Evolutionary conservation across 2,113 vertebrate genomes (phyloP).

Genomic region (Steatornis caripensis): DNA sequence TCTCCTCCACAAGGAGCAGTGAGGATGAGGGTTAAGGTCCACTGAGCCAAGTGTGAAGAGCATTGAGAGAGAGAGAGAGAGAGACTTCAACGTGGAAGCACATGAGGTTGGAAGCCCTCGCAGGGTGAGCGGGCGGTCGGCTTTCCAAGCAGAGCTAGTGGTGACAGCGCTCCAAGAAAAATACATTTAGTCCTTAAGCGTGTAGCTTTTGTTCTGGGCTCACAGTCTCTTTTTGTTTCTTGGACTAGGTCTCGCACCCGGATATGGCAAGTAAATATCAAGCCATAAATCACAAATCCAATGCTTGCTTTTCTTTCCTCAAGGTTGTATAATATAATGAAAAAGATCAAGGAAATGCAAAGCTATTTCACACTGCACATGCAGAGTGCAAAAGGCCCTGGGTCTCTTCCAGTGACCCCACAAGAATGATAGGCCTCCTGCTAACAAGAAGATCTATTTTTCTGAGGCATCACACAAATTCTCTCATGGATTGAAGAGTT

Average conservation of each 20-base stretch:
- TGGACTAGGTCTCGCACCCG: conserved; percentile 51
- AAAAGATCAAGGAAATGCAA: conserved; percentile 47
- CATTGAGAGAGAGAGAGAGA: neutral
- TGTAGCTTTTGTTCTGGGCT: conserved; percentile 47
- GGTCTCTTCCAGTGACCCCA: neutral
- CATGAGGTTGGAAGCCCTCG: neutral
- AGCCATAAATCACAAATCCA: conserved; percentile 31
- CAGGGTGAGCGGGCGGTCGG: conserved; percentile 23
- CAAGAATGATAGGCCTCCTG: conserved; percentile 41
- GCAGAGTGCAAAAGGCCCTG: conserved; percentile 47
- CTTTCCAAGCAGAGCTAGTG: conserved; percentile 37
- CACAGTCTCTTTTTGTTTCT: conserved; percentile 32
- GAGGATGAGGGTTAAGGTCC: conserved; percentile 6
- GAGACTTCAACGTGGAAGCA: neutral
- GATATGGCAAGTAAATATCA: conserved; percentile 57
- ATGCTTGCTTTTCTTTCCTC: conserved; percentile 63
- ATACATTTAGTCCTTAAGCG: conserved; percentile 38
- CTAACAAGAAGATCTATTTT: conserved; percentile 23
- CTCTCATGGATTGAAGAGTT: conserved; percentile 29
- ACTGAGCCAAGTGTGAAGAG: neutral
- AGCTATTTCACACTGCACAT: neutral
- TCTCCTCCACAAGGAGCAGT: conserved; percentile 11
- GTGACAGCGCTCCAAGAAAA: conserved; percentile 49
- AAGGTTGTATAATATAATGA: conserved; percentile 48
- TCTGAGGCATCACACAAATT: conserved; percentile 35